These are phyloP conservation scores for Hycleus cichorii DNA, from an alignment of 1,140 invertebrate species.

Conservation along the genomic window DNA sequence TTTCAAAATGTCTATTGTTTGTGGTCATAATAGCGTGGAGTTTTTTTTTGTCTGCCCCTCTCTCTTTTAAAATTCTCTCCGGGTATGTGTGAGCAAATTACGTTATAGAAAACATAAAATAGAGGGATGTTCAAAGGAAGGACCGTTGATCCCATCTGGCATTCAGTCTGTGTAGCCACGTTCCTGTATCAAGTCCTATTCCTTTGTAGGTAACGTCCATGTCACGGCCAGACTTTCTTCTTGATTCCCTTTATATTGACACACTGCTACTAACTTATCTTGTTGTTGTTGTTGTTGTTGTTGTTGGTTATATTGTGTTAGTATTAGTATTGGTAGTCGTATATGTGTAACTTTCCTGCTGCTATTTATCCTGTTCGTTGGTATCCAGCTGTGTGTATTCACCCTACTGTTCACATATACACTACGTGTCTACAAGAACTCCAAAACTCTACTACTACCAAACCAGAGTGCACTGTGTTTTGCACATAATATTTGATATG, in stretches of 20 bases:
- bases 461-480: no score
- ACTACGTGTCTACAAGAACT: no score
- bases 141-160: conserved; percentile 17
- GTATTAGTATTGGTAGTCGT: no score
- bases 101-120: conserved; percentile 18
- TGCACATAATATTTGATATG: no score
- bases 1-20: neutral
- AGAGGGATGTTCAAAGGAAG: conserved; percentile 12
- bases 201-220: conserved; percentile 10
- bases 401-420: no score
- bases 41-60: neutral
- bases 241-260: conserved; percentile 14
- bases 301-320: neutral
- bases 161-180: conserved; percentile 14
- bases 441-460: no score
- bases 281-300: conserved; percentile 11
- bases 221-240: conserved; percentile 15
- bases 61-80: conserved; percentile 3
- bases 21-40: neutral
- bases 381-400: no score
- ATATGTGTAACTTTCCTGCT: no score
- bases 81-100: conserved; percentile 14
- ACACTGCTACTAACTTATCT: conserved; percentile 12
- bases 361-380: no score
- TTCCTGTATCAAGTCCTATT: conserved; percentile 17